Base-by-base conservation (phyloP, 2,113 vertebrate species). In the Potamarius usumacintae region DNA sequence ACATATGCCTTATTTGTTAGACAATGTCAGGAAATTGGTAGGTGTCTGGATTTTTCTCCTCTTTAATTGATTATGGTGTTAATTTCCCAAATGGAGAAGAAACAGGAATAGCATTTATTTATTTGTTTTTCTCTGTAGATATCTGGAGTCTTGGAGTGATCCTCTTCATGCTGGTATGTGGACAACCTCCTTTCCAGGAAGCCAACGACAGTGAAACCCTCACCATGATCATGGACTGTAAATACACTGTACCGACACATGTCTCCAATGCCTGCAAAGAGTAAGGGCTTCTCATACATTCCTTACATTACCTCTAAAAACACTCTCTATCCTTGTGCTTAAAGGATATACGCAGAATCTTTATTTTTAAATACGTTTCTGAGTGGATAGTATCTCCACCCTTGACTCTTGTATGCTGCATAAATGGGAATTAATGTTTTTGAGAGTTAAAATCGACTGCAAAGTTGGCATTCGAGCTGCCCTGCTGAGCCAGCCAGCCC, bases 201-300 rank as follows among this genome's bases (percentile, higher is more conserved):
- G 98, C 98, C 87, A 99, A 99, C 0, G 98, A 99, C 96, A 99
- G 98, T 7, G 98, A 99, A 94, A 99, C 98, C 0, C 93, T 99
- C 93, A 99, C 98, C 62, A 99, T 99, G 98, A 99, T 99, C 92
- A 99, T 99, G 98, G 98, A 99, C 92, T 99, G 98, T 95, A 99
- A 97, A 93, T 99, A 99, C 91, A 99, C 97, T 0, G 97, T 99
- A 65, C 98, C 98, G 4, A 90, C 95, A 81, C 98, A 96, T 0
- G 97, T 99, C 88, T 99, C 98, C 82, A 95, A 94, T 78, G 96
- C 97, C 93, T 99, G 98, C 93, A 97, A 97, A 95, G 97, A 99
- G 98, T 99, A 94, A 97, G 98, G 96, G 17, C 57, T 25, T 30
- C 25, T 30, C 22, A 20, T 63, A 63, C 25, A 52, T 5, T 1